phyloP scores from a whole-genome alignment of 2,888 invertebrate species.

The Stenolophus ochropezus region DNA sequence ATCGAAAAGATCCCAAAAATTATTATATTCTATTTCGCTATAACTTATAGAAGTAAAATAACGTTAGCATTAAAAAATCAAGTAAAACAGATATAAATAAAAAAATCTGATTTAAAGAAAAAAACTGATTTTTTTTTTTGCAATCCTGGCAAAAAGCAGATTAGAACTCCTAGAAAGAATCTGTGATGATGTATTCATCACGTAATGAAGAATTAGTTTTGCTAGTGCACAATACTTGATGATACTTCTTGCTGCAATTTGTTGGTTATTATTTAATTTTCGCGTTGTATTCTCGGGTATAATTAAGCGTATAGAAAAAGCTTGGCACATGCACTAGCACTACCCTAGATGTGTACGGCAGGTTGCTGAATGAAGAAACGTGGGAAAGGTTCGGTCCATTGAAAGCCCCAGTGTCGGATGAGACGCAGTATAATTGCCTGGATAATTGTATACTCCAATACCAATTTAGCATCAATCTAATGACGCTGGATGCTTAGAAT shows the following conservation, averaged over 20 bases:
- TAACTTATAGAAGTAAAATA: no score
- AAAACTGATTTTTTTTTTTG: no score
- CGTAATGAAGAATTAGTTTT: no score
- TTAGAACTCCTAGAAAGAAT: no score
- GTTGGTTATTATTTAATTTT: neutral
- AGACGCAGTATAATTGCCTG: constrained; percentile 42
- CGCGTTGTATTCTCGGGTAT: neutral
- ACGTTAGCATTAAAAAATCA: no score
- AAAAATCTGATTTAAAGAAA: no score
- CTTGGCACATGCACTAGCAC: neutral
- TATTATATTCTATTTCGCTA: no score
- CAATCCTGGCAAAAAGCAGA: no score
- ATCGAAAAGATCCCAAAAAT: no score
- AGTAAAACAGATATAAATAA: no score
- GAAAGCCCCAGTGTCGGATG: constrained; percentile 40
- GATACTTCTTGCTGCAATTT: neutral
- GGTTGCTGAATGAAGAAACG: constrained; percentile 41
- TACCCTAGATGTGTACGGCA: neutral
- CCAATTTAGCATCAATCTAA: constrained; percentile 51
- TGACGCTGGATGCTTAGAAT: constrained; percentile 44
- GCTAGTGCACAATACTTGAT: neutral
- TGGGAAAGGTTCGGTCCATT: constrained; percentile 43
- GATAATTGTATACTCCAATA: constrained; percentile 50
- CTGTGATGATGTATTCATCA: no score
- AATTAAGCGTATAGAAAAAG: constrained; percentile 12